Evolutionary conservation across 2,888 invertebrate genomes (phyloP).

Genomic region (Drosophila cyrtoloma): DNA sequence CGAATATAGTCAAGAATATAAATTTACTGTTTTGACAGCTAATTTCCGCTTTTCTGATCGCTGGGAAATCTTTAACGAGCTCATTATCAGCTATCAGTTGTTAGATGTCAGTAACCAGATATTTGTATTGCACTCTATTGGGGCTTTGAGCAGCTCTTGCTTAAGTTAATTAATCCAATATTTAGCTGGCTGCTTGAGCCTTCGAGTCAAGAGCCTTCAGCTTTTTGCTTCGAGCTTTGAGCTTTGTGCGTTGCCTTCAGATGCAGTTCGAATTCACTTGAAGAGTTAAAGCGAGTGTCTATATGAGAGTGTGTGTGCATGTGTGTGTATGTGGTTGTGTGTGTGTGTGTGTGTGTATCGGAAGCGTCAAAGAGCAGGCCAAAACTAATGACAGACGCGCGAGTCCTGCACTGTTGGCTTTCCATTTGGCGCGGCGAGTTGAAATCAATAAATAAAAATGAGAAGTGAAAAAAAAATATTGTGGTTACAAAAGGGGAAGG

Average conservation of each 20-base stretch:
- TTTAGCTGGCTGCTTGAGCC: slow-evolving; percentile 18
- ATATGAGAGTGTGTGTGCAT: not conserved
- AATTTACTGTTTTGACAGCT: not conserved
- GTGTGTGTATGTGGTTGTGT: slow-evolving; percentile 4
- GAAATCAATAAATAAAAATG: slow-evolving; percentile 69
- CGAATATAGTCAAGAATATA: not conserved
- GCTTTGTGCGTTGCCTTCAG: slow-evolving; percentile 10
- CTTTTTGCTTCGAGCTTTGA: slow-evolving; percentile 12
- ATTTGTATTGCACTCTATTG: not conserved
- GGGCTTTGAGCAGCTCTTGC: not conserved
- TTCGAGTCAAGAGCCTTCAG: slow-evolving; percentile 20
- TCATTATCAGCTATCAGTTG: not conserved
- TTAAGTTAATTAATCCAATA: slow-evolving; percentile 6
- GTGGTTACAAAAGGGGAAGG: slow-evolving; percentile 1
- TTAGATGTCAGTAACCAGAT: not conserved
- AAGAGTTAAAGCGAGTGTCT: slow-evolving; percentile 46
- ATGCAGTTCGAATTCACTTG: slow-evolving; percentile 2
- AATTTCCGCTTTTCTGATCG: not conserved
- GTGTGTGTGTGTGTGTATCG: slow-evolving; percentile 5
- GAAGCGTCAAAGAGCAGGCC: slow-evolving; percentile 35
- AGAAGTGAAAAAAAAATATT: slow-evolving; percentile 10
- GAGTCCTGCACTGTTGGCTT: slow-evolving; percentile 7
- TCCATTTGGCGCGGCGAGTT: slow-evolving; percentile 26
- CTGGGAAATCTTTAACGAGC: not conserved
- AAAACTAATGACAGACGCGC: slow-evolving; percentile 44